A percentile compares a stretch with the other conserved stretches of the same genome.
Conservation (phyloP, 2,888 invertebrate genomes). For the Drosophila antonietae region DNA sequence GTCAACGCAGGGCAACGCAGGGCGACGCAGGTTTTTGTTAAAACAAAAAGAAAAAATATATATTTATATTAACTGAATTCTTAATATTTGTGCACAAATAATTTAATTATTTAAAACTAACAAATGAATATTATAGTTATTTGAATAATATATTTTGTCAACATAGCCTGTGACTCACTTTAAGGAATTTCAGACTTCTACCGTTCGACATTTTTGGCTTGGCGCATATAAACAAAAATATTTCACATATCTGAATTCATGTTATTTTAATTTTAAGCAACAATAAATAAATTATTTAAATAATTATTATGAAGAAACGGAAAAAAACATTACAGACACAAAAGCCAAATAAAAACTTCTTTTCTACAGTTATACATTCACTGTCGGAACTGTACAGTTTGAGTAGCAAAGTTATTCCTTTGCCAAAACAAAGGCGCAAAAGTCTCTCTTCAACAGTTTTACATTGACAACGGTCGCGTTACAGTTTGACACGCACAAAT, state of each 20-base stretch:
- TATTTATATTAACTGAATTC: background rate
- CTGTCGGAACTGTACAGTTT: background rate
- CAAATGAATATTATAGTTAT: background rate
- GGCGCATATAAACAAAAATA: too few relatives aligned
- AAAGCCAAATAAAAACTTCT: background rate
- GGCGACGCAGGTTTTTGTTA: background rate
- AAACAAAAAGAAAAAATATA: background rate
- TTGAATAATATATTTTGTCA: background rate
- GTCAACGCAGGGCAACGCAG: background rate
- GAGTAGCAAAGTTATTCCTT: background rate
- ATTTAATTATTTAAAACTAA: background rate
- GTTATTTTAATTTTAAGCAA: too few relatives aligned
- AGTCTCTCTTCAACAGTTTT: background rate
- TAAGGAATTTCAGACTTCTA: background rate
- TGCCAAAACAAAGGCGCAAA: background rate
- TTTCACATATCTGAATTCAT: too few relatives aligned
- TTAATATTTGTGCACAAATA: background rate
- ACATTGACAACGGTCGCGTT: background rate
- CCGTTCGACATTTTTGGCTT: too few relatives aligned
- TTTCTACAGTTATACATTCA: background rate
- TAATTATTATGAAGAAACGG: too few relatives aligned
- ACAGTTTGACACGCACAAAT: background rate
- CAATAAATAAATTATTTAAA: too few relatives aligned
- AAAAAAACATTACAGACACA: too few relatives aligned
- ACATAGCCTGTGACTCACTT: background rate